Evolutionary conservation across 2,888 invertebrate species (phyloP).

Genomic region (Stenodema calcarata): DNA sequence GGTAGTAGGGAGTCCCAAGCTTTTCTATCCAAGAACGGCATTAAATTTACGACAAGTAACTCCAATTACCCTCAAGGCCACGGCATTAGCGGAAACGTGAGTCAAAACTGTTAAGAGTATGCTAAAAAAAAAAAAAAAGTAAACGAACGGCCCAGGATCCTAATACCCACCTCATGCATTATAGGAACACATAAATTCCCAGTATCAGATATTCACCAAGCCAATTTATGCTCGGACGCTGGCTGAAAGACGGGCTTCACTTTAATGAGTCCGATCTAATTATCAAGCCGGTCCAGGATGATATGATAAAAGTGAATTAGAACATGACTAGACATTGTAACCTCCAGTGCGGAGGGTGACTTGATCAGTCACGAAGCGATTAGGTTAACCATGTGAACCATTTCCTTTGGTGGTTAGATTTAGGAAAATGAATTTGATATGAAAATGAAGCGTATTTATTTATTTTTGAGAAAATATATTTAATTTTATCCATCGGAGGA

Average conservation of each 20-base stretch:
- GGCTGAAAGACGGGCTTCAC: neutral
- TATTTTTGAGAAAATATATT: no score
- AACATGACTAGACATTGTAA: neutral
- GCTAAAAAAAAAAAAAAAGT: neutral
- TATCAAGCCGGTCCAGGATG: neutral
- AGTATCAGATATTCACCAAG: neutral
- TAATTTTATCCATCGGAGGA: no score
- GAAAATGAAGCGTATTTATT: no score
- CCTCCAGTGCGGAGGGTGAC: no score
- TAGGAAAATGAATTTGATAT: no score
- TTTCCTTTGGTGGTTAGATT: no score
- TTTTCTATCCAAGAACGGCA: neutral
- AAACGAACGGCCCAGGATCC: neutral
- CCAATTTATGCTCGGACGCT: neutral
- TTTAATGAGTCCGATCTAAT: neutral
- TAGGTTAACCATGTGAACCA: no score
- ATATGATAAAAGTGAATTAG: neutral
- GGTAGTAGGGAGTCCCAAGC: neutral
- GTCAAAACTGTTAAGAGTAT: neutral
- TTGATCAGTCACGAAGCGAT: no score
- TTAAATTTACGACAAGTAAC: neutral
- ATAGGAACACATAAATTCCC: neutral
- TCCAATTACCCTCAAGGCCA: constrained; percentile 14
- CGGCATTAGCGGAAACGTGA: neutral
- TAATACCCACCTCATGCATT: neutral